Conservation (phyloP, 1,140 invertebrate species). For the Berghia stephanieae region DNA sequence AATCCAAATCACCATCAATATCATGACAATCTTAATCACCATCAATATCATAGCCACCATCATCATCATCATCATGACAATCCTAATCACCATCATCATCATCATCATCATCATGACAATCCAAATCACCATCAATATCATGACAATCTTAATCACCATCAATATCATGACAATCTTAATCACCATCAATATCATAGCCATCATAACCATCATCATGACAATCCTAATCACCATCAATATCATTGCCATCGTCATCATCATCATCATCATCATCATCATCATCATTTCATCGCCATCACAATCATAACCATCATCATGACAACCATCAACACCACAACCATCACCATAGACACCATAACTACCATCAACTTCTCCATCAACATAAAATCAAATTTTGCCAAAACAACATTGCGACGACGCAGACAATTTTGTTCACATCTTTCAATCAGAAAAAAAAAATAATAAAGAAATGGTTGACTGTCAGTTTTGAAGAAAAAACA, state of each 20-base stretch:
- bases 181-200: neutral
- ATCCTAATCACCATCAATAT: neutral
- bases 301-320: neutral
- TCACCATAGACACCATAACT: too few species aligned
- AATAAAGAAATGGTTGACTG: too few species aligned
- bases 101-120: slow-evolving; percentile 76
- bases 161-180: neutral
- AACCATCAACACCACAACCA: too few species aligned
- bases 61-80: slow-evolving; percentile 50
- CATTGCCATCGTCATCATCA: neutral
- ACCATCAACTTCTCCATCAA: too few species aligned
- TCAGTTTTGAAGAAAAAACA: too few species aligned
- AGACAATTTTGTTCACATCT: neutral
- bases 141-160: neutral
- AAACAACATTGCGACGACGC: neutral
- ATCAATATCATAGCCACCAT: slow-evolving; percentile 43
- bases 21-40: neutral
- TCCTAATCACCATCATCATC: slow-evolving; percentile 18
- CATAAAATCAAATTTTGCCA: neutral
- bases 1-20: neutral
- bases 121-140: neutral
- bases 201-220: neutral
- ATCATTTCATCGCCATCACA: neutral
- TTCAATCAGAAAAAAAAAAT: too few species aligned
- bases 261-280: neutral